Conservation (phyloP, 2,888 invertebrate genomes). For the Macrophya annulata region DNA sequence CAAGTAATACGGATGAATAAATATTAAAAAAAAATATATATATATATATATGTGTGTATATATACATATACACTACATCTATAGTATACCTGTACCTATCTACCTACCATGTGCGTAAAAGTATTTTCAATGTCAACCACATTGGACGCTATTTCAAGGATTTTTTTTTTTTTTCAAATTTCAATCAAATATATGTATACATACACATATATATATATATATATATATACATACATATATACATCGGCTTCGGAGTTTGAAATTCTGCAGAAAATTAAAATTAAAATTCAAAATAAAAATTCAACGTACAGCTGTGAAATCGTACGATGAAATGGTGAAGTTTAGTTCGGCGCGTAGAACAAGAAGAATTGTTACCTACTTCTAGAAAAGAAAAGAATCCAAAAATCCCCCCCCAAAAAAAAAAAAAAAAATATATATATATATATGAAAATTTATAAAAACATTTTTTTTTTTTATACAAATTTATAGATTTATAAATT, state of each 20-base stretch:
- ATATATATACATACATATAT: background rate
- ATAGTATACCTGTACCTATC: background rate
- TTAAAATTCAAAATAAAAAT: background rate
- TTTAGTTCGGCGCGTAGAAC: no score
- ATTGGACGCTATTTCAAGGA: constrained; percentile 11
- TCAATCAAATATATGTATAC: background rate
- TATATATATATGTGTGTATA: background rate
- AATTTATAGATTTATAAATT: no score
- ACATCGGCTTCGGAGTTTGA: background rate
- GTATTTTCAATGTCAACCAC: constrained; percentile 42
- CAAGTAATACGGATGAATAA: background rate
- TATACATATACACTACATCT: background rate
- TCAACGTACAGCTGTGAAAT: background rate
- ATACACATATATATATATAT: background rate
- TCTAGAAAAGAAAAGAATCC: no score
- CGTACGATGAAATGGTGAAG: no score
- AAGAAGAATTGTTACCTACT: no score
- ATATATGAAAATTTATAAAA: background rate
- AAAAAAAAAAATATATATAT: background rate
- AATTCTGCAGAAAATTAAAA: background rate
- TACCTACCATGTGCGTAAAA: background rate
- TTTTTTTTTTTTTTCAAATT: background rate
- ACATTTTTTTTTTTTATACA: no score
- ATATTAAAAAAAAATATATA: background rate
- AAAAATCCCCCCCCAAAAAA: no score